Conservation (phyloP, 2,797 vertebrate species). For the Delichon dasypus region DNA sequence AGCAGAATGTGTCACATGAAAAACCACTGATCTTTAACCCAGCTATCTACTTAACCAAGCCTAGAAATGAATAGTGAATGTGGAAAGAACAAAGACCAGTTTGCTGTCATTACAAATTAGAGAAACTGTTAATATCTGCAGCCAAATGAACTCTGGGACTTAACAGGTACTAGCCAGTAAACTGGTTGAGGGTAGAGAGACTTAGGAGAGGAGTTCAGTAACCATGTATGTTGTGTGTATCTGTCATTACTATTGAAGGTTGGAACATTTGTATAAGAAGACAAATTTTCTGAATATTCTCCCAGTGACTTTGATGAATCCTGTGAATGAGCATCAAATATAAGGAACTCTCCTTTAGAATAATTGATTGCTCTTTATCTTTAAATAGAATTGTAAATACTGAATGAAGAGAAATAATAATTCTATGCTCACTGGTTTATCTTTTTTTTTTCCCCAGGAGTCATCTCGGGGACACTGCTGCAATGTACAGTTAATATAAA, state of each 20-base stretch:
- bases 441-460: neutral
- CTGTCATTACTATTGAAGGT: neutral
- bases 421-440: neutral
- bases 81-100: conserved; percentile 77
- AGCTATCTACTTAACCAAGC: conserved; percentile 78
- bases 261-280: neutral
- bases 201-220: conserved; percentile 26
- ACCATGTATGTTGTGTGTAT: neutral
- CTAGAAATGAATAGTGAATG: conserved; percentile 80
- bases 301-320: neutral
- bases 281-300: neutral
- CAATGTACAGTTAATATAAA: conserved; percentile 56
- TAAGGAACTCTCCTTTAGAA: conserved; percentile 5
- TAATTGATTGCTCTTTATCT: neutral
- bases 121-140: conserved; percentile 73
- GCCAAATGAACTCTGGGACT: conserved; percentile 70
- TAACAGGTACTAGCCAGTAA: conserved; percentile 69
- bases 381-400: neutral
- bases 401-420: conserved; percentile 15
- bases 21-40: conserved; percentile 84
- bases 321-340: neutral
- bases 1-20: conserved; percentile 87
- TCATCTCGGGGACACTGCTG: conserved; percentile 39
- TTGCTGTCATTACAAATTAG: conserved; percentile 77
- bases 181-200: conserved; percentile 18